Conservation (phyloP, 2,888 invertebrate genomes). For the Drosophila leonis region DNA sequence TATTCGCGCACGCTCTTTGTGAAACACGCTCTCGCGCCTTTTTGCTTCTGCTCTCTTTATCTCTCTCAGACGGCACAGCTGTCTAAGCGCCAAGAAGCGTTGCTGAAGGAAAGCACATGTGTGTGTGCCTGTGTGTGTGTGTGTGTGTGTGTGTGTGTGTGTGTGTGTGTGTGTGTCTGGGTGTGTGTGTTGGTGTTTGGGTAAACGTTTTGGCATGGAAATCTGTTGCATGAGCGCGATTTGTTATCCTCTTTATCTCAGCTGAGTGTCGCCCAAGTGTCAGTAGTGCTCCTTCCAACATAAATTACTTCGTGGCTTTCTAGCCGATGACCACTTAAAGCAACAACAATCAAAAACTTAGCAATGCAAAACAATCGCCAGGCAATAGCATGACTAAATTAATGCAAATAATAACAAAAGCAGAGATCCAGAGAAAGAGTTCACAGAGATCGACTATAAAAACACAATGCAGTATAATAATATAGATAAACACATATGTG, state of each 20-base stretch:
- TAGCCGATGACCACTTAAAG: conserved; percentile 51
- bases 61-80: conserved; percentile 56
- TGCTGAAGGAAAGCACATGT: background rate
- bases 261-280: conserved; percentile 79
- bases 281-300: conserved; percentile 76
- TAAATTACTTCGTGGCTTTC: conserved; percentile 69
- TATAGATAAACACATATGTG: conserved; percentile 23
- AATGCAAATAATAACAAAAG: conserved; percentile 28
- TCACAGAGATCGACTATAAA: conserved; percentile 6
- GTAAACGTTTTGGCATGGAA: conserved; percentile 65
- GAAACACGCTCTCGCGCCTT: conserved; percentile 8
- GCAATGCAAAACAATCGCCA: conserved; percentile 43
- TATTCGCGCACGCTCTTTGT: conserved; percentile 62
- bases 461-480: conserved; percentile 22
- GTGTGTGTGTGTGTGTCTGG: conserved; percentile 15
- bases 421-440: background rate
- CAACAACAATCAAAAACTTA: conserved; percentile 40
- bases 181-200: conserved; percentile 26
- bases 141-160: background rate
- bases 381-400: conserved; percentile 13
- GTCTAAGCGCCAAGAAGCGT: conserved; percentile 34
- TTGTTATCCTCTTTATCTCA: conserved; percentile 81
- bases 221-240: conserved; percentile 80
- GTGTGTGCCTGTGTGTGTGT: no score
- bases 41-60: background rate